phyloP scores from a whole-genome alignment of 2,888 invertebrate species.

The Ophion ellenae region DNA sequence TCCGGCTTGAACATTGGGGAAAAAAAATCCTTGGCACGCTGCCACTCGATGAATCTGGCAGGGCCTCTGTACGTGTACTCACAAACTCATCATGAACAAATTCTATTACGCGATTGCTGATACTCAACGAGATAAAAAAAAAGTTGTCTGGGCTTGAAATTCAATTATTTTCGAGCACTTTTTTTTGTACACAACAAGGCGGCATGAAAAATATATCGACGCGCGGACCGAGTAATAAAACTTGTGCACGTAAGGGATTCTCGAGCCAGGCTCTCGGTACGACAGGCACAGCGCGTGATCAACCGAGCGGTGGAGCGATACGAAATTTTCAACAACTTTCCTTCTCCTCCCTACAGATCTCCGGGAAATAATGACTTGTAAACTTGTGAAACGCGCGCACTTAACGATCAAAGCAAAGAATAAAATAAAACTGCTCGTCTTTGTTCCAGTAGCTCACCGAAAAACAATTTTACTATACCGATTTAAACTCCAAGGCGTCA shows the following conservation, averaged over 20 bases:
- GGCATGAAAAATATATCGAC: slow-evolving; percentile 1
- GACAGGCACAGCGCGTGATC: no score
- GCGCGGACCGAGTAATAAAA: background rate
- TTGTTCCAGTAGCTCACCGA: background rate
- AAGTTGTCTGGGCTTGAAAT: slow-evolving; percentile 32
- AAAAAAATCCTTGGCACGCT: slow-evolving; percentile 40
- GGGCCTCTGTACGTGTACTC: slow-evolving; percentile 37
- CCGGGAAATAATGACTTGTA: no score
- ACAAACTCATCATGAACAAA: slow-evolving; percentile 52
- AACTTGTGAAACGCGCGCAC: background rate
- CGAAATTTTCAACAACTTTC: no score
- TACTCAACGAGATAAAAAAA: slow-evolving; percentile 26
- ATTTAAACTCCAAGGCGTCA: no score
- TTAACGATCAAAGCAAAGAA: no score
- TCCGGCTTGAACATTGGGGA: slow-evolving; percentile 27
- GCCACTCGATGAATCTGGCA: slow-evolving; percentile 47
- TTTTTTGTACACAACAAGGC: background rate
- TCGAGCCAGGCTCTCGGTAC: no score
- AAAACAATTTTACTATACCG: background rate
- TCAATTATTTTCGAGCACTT: slow-evolving; percentile 37
- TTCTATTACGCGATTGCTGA: slow-evolving; percentile 52
- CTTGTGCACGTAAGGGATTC: background rate
- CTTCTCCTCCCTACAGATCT: no score
- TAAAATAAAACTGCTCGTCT: no score
- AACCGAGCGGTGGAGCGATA: no score